Base-by-base conservation (phyloP, 2,113 vertebrate genomes). In the Ciconia stormi region DNA sequence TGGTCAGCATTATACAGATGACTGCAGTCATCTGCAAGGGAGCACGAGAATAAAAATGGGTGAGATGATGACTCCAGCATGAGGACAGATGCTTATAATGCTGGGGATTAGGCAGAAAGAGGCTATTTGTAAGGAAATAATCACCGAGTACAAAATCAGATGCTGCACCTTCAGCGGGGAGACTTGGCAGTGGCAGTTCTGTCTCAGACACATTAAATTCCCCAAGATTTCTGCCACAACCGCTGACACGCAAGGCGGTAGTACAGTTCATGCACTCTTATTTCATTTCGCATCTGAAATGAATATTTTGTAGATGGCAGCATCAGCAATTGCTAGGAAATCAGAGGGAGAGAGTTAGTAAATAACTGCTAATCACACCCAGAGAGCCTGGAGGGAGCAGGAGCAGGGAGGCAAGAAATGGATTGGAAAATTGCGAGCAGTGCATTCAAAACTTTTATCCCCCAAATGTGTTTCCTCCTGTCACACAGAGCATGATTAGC, bases 291-390 rank as follows among this genome's bases (percentile, higher is more conserved):
- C 76, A 38, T 95, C 95, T 96, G 83, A 95, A 95, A 94, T 93
- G 1, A 95, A 10, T 96, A 92, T 90, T 97, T 97, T 90, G 86
- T 69, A 82, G 87, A 42, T 73, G 79, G 36, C 80, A 89, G 80
- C 82, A 85, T 93, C 93, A 82, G 56, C 87, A 94, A 36, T 91
- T 91, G 49, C 66, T 89, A 30, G 4, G 91, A 96, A 97, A 93
- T 95, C 69, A 93, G 91, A 77, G 34, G 23, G 47, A 82, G 58
- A 84, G 66, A 27, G 6, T 95, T 91, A 78, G 83, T 81, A 95
- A 96, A 95, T 89, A 92, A 91, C 44, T 67, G 73, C 74, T 94
- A 82, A 96, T 97, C 95, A 73, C 82, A 80, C 42, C 25, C 61
- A 20, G 72, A 91, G 83, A 85, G 49, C 69, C 55, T 79, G 34